Conservation (phyloP, 2,888 invertebrate genomes). For the Oligia latruncula region DNA sequence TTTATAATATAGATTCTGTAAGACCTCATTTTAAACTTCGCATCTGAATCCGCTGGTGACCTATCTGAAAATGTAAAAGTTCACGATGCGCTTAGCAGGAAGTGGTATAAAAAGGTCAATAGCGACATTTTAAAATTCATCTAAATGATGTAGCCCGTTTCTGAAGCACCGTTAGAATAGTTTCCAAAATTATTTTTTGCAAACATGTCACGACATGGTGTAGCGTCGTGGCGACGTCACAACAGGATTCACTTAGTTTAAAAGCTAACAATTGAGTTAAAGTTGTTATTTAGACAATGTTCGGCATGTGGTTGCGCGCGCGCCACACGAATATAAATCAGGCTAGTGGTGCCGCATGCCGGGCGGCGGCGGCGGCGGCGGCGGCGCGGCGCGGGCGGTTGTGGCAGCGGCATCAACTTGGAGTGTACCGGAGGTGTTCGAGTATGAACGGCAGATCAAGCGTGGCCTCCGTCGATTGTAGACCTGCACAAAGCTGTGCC, state of each 20-base stretch:
- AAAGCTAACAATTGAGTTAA: conserved; percentile 69
- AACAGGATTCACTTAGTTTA: conserved; percentile 74
- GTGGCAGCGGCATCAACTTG: conserved; percentile 69
- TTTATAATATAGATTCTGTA: conserved; percentile 2
- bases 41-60: conserved; percentile 20
- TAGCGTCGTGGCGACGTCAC: conserved; percentile 59
- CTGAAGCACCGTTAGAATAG: conserved; percentile 53
- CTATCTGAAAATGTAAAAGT: conserved; percentile 59
- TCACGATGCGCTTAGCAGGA: conserved; percentile 51
- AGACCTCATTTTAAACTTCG: no score
- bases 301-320: conserved; percentile 73
- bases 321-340: conserved; percentile 80
- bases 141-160: conserved; percentile 18
- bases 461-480: conserved; percentile 84
- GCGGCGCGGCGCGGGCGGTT: conserved; percentile 67
- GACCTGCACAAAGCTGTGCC: conserved; percentile 82
- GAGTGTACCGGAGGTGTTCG: conserved; percentile 76
- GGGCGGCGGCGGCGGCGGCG: conserved; percentile 66
- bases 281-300: conserved; percentile 75
- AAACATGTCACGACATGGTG: conserved; percentile 60
- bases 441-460: conserved; percentile 81
- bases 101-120: conserved; percentile 54
- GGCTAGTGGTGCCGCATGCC: conserved; percentile 70
- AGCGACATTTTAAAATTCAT: conserved; percentile 45
- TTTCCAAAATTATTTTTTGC: conserved; percentile 61